These are phyloP conservation scores for Sinopyrophorus schimmeli DNA, from an alignment of 2,888 invertebrate genomes.

Conservation along the genomic window DNA sequence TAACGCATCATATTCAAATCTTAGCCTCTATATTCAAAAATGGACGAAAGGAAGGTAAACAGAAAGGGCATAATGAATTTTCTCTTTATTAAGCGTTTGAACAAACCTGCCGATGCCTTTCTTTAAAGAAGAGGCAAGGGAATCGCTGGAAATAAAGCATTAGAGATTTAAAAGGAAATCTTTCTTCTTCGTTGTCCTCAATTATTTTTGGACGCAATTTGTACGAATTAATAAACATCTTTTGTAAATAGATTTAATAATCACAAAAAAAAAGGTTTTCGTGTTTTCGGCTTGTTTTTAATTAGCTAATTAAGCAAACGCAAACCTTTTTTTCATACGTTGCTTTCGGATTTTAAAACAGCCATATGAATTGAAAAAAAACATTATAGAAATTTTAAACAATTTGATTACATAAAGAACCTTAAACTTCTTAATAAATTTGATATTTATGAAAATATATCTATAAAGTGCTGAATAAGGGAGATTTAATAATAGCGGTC, in stretches of 20 bases:
- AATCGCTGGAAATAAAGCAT: background rate
- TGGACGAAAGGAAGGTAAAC: slow-evolving; percentile 5
- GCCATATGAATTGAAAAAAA: too few relatives aligned
- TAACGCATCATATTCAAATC: background rate
- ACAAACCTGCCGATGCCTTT: slow-evolving; percentile 4
- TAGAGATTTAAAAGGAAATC: background rate
- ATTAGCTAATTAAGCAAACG: too few relatives aligned
- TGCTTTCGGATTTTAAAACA: too few relatives aligned
- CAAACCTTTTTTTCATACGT: too few relatives aligned
- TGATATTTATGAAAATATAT: too few relatives aligned
- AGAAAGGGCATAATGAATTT: background rate
- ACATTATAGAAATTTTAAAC: too few relatives aligned
- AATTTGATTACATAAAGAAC: too few relatives aligned
- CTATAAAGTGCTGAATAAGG: too few relatives aligned
- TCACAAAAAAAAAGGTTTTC: background rate
- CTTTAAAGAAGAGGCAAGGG: background rate
- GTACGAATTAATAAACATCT: slow-evolving; percentile 6
- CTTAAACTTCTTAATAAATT: too few relatives aligned
- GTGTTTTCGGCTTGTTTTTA: too few relatives aligned
- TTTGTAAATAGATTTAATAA: slow-evolving; percentile 6
- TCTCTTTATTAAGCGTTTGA: slow-evolving; percentile 5
- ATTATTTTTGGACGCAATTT: slow-evolving; percentile 9
- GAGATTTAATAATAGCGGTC: too few relatives aligned
- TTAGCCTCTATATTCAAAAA: slow-evolving; percentile 6
- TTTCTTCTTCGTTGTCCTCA: background rate